Percentiles rank a stretch among this genome's conserved stretches.
Evolutionary conservation across 1,140 invertebrate genomes (phyloP).

Genomic region (Megathymus violae): DNA sequence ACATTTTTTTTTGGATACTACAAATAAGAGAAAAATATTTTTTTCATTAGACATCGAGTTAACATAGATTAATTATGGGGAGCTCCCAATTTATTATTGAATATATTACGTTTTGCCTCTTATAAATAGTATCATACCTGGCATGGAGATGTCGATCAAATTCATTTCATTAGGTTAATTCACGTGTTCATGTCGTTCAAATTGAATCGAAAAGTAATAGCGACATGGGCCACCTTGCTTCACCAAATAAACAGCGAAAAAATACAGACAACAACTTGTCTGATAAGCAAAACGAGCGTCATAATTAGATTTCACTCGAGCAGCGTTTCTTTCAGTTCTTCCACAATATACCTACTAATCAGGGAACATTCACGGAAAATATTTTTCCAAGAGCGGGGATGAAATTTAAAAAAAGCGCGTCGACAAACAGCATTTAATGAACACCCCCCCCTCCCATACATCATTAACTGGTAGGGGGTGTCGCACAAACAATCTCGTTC

Average conservation of each 20-base stretch:
- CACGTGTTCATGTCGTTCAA: not conserved
- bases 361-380: slow-evolving; percentile 57
- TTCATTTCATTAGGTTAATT: slow-evolving; percentile 42
- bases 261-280: slow-evolving; percentile 43
- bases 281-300: slow-evolving; percentile 48
- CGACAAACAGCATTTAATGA: slow-evolving; percentile 72
- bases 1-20: slow-evolving; percentile 41
- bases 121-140: not conserved
- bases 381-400: slow-evolving; percentile 48
- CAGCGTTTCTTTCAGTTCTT: slow-evolving; percentile 45
- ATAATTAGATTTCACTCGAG: slow-evolving; percentile 55
- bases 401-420: slow-evolving; percentile 44
- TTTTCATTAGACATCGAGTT: slow-evolving; percentile 26
- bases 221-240: slow-evolving; percentile 15
- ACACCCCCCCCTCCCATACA: slow-evolving; percentile 65
- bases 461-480: slow-evolving; percentile 78
- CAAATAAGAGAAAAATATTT: slow-evolving; percentile 32
- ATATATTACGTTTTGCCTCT: not conserved
- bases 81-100: slow-evolving; percentile 10
- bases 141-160: not conserved
- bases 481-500: slow-evolving; percentile 77
- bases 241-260: slow-evolving; percentile 32
- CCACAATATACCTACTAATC: slow-evolving; percentile 54
- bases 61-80: slow-evolving; percentile 38
- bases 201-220: slow-evolving; percentile 23